Base-by-base conservation (phyloP, 2,888 invertebrate species). In the Orthonychiurus folsomi region DNA sequence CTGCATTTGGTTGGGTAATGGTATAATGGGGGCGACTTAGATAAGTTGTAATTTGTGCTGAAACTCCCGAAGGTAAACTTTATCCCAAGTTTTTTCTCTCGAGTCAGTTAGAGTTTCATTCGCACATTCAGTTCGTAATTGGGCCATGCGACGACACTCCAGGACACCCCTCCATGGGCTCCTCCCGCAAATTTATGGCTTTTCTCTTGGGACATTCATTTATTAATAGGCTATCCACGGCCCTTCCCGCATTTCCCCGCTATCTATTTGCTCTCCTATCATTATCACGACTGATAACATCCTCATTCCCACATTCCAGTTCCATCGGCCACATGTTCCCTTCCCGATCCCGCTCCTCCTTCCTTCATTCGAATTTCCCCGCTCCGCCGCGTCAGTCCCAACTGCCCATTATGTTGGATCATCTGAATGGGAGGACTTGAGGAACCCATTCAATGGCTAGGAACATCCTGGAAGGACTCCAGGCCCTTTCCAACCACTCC, bases 11-110 rank as follows among this genome's bases (percentile, higher is more conserved):
- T 15, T 60, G 21, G 56, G 63, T 66, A 66, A 67, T 64, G 65
- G 66, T 59, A 67, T 67, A 68, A 69, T 70, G 69, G 69, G 64
- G 65, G 60, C 57, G 66, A 69, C 67, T 67, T 66, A 69, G 72
- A 72, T 72, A 72, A 72, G 70, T 70, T 70, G 69, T 72, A 70
- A 72, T 72, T 72, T 72, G 70, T 70, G 69, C 70, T 65, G 61
- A 60, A 59, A 69, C 62, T 69, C 70, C 69, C 70, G 59, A 64
- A 68, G 72, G 72, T 69, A 69, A 72, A 70, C 72, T 72, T 70
- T 69, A 66, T 66, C 64, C 66, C 63, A 59, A 61, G 58, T 69
- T 60, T 66, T 66, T 23, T 64, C 63, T 65, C 66, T 61, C 62
- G 67, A 70, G 66, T 70, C 66, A 68, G 65, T 63, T 64, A 66